These are phyloP conservation scores for Cistogaster globosa DNA, from an alignment of 2,888 invertebrate species.

Conservation along the genomic window DNA sequence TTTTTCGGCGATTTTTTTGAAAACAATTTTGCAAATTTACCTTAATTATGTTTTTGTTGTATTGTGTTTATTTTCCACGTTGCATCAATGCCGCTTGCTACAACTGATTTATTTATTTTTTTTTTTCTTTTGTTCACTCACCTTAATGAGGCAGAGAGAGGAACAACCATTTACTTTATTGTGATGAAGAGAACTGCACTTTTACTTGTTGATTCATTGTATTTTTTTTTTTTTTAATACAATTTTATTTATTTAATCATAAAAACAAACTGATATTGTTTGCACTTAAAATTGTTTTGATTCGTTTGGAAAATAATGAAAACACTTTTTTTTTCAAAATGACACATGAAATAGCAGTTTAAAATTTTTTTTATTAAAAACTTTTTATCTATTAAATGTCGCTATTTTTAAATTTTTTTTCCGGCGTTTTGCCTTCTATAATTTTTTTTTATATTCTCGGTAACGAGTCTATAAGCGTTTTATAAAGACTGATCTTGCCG, in stretches of 20 bases:
- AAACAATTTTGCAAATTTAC: constrained; percentile 9
- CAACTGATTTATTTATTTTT: not conserved
- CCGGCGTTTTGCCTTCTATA: constrained; percentile 1
- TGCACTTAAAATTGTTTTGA: too few species aligned
- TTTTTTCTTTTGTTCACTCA: not conserved
- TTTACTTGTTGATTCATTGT: constrained; percentile 53
- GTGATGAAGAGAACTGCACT: not conserved
- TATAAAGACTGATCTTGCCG: constrained; percentile 51
- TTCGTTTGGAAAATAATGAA: too few species aligned
- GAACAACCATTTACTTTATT: constrained; percentile 13
- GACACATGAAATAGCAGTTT: too few species aligned
- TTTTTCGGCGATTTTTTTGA: not conserved
- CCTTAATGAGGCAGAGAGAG: not conserved
- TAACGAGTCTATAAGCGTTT: constrained; percentile 49
- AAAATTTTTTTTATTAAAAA: too few species aligned
- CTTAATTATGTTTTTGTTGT: not conserved
- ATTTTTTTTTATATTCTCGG: constrained; percentile 24
- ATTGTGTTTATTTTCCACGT: not conserved
- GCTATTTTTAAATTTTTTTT: not conserved
- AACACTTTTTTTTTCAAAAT: too few species aligned
- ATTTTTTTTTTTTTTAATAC: constrained; percentile 16
- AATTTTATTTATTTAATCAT: constrained; percentile 1
- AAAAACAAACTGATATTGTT: too few species aligned
- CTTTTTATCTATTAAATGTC: not conserved
- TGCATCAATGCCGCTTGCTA: constrained; percentile 29